A percentile compares a stretch with the other conserved stretches of the same genome.
Conservation (phyloP, 2,113 vertebrate species). For the Nothocercus nigrocapillus region DNA sequence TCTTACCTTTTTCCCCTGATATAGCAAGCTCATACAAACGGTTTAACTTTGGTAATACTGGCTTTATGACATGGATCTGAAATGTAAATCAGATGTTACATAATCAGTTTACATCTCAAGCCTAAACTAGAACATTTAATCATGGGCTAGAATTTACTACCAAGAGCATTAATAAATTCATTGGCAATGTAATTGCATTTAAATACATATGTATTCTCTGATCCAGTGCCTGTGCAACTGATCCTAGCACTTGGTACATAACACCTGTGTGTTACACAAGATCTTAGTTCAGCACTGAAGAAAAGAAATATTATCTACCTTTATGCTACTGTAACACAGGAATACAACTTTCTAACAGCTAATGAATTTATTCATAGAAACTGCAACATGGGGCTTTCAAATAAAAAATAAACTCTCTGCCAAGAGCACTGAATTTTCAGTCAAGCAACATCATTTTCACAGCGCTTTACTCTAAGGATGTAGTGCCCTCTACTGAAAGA, state of each 20-base stretch:
- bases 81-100: not conserved
- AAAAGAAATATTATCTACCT: not conserved
- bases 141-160: not conserved
- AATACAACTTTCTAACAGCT: not conserved
- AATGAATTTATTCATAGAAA: not conserved
- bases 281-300: rapidly evolving
- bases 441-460: not conserved
- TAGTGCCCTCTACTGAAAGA: rapidly evolving
- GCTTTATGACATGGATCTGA: constrained; percentile 94
- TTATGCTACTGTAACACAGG: rapidly evolving
- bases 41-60: constrained; percentile 91
- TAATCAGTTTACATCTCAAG: not conserved
- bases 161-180: not conserved
- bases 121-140: not conserved
- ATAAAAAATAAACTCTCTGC: not conserved
- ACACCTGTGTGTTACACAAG: not conserved
- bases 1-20: constrained; percentile 80
- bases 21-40: constrained; percentile 84
- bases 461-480: rapidly evolving
- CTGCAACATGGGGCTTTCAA: not conserved
- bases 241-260: rapidly evolving
- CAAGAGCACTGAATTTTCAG: rapidly evolving
- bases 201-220: not conserved
- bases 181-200: not conserved
- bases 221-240: not conserved